A percentile compares a stretch with the other conserved stretches of the same genome.
Conservation (phyloP, 2,113 vertebrate species). For the Anseranas semipalmata region DNA sequence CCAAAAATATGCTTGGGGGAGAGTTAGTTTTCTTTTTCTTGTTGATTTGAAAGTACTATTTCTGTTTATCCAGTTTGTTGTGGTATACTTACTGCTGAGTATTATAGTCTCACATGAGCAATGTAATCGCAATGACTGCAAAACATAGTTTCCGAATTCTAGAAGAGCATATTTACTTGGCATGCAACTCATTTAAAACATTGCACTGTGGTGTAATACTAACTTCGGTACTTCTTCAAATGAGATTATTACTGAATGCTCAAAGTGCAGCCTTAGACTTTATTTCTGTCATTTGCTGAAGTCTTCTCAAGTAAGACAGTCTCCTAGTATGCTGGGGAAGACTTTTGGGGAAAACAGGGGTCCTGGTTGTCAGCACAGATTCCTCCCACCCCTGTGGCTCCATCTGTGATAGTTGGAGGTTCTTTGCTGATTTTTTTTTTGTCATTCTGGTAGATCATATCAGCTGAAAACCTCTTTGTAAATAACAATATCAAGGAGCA, state of each 20-base stretch:
- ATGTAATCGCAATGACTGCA: neutral
- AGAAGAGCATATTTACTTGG: neutral
- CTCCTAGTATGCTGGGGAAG: neutral
- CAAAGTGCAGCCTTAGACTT: neutral
- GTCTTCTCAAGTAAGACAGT: neutral
- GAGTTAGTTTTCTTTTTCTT: neutral
- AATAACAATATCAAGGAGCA: neutral
- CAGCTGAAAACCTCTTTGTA: neutral
- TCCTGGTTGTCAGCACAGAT: neutral
- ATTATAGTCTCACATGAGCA: neutral
- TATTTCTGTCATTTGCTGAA: neutral
- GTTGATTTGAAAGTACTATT: neutral
- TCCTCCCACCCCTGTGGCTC: neutral
- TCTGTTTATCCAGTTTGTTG: neutral
- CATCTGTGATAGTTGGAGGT: neutral
- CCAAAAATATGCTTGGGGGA: neutral
- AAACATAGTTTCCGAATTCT: neutral
- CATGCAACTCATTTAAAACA: neutral
- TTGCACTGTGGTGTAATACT: too few species aligned
- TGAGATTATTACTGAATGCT: neutral
- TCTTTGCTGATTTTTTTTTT: neutral
- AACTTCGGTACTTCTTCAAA: neutral
- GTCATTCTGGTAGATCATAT: neutral
- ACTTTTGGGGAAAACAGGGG: neutral
- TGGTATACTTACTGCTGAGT: neutral